phyloP scores from a whole-genome alignment of 2,888 invertebrate genomes.

The Heterodera filipjevi region DNA sequence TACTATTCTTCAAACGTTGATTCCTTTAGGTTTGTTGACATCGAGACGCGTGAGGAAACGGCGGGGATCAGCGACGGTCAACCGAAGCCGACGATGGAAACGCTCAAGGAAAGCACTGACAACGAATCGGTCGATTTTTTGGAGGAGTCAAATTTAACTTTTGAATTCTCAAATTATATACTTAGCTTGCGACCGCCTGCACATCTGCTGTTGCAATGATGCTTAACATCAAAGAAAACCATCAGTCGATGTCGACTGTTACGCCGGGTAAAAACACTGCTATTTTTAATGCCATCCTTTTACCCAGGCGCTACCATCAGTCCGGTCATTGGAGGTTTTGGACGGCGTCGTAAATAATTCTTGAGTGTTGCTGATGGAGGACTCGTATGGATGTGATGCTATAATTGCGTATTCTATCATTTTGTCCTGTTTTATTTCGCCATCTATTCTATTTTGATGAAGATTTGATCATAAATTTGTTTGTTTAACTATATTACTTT shows the following conservation, averaged over 20 bases:
- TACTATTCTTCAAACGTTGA: no score
- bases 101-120: background rate
- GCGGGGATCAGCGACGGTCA: background rate
- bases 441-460: no score
- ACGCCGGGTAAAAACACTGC: background rate
- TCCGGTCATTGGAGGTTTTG: slow-evolving; percentile 24
- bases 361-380: no score
- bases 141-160: no score
- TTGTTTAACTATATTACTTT: no score
- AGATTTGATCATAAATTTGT: no score
- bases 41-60: background rate
- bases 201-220: background rate
- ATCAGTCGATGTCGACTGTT: background rate
- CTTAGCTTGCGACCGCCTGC: no score
- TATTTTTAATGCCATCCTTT: background rate
- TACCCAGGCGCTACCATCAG: slow-evolving; percentile 19
- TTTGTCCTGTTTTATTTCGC: no score
- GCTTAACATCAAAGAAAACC: background rate
- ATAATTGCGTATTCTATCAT: no score
- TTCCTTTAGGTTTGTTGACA: background rate
- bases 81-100: background rate
- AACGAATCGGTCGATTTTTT: background rate
- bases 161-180: no score
- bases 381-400: no score
- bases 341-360: slow-evolving; percentile 20